These are phyloP conservation scores for Zaprionus kolodkinae DNA, from an alignment of 1,140 invertebrate genomes.

Conservation along the genomic window DNA sequence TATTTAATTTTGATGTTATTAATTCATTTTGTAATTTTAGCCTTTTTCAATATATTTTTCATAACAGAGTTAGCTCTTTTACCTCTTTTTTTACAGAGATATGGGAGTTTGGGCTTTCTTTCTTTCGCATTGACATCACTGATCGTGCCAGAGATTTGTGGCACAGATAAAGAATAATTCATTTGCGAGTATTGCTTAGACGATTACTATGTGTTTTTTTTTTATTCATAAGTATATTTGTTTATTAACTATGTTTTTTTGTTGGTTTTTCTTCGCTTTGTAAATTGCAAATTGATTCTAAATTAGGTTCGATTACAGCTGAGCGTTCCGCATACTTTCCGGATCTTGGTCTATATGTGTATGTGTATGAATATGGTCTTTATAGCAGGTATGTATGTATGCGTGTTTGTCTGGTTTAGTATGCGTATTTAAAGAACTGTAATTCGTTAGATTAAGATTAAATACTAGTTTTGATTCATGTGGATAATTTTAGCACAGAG, in stretches of 20 bases:
- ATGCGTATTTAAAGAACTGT: constrained; percentile 47
- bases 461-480: constrained; percentile 75
- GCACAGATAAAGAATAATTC: background rate
- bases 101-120: background rate
- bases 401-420: constrained; percentile 1
- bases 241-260: constrained; percentile 4
- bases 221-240: constrained; percentile 1
- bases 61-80: background rate
- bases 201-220: background rate
- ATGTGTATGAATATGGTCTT: constrained; percentile 16
- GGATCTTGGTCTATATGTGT: constrained; percentile 19
- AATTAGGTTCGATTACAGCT: constrained; percentile 33
- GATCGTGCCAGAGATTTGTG: background rate
- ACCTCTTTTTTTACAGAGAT: too few species aligned
- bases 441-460: constrained; percentile 30
- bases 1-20: too few species aligned
- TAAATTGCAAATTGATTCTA: constrained; percentile 39
- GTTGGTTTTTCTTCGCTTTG: constrained; percentile 7
- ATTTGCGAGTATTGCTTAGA: background rate
- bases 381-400: background rate
- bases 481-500: constrained; percentile 70
- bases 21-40: too few species aligned
- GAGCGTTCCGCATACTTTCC: constrained; percentile 23
- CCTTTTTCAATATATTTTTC: too few species aligned
- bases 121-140: background rate